Base-by-base conservation (phyloP, 2,888 invertebrate genomes). In the Doris montereyensis region DNA sequence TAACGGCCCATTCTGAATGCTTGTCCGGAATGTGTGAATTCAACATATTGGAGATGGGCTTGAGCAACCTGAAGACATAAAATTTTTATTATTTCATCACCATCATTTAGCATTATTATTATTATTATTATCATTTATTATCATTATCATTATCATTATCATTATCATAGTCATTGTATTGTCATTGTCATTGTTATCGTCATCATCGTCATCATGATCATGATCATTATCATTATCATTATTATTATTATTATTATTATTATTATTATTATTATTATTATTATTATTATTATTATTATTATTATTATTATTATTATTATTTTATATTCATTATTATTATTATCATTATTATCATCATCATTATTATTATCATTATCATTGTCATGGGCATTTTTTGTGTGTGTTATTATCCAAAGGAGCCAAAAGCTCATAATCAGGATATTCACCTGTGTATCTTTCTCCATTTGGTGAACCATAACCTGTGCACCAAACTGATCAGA, bases 1-100 rank as follows among this genome's bases (percentile, higher is more conserved):
- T 90, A 89, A 8, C 90, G 82, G 10, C 89, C 90, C 13, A 89
- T 83, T 10, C 88, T 82, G 83, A 88, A 89, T 1, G 87, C 88
- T 68, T 89, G 89, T 0, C 89, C 89, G 4, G 82, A 86, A 76
- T 83, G 81, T 8, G 78, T 83, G 0, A 88, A 28, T 74, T 89
- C 89, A 0, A 85, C 76, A 65, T 85, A 83, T 13, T 80, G 80
- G 0, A 89, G 74, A 0, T 81, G 81, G 2, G 76, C 83, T 5
- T 72, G 65, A 1, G 83, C 85, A 34, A 77, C 73, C 52, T 80
- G 30, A 1, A 67, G 17, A 5, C 32, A 70, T 70, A 70, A 28
- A 30, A 70, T 32, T 70, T 2, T 32, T 70, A 70, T 32, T 70
- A 28, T 32, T 71, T n/a, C n/a, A n/a, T n/a, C n/a, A n/a, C n/a